These are phyloP conservation scores for Morelia viridis DNA, from an alignment of 2,797 vertebrate species.

Conservation along the genomic window DNA sequence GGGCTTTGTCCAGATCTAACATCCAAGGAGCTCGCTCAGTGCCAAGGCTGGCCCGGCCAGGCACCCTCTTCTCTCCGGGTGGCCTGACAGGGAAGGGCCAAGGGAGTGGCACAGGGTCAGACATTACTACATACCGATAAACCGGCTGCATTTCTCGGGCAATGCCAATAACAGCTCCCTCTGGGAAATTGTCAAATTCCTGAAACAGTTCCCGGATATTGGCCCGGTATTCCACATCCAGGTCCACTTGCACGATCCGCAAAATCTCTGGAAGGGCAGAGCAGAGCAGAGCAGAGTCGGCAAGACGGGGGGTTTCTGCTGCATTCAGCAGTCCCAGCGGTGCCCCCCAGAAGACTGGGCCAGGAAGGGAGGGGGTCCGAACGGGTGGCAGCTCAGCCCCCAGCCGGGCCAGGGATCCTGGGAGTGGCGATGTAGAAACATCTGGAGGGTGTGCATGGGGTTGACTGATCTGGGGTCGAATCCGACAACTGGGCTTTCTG, in stretches of 20 bases:
- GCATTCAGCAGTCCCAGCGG: not conserved
- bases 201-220: conserved; percentile 93
- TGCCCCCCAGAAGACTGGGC: not conserved
- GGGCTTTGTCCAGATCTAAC: not conserved
- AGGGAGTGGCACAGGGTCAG: too few relatives aligned
- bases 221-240: conserved; percentile 90
- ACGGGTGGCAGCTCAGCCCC: too few relatives aligned
- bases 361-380: too few relatives aligned
- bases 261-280: conserved; percentile 79
- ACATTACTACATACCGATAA: conserved; percentile 84
- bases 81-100: not conserved
- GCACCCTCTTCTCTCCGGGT: not conserved
- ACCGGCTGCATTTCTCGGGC: conserved; percentile 95
- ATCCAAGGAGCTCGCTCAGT: not conserved
- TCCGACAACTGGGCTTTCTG: not conserved
- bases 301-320: not conserved
- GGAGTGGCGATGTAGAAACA: not conserved
- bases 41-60: not conserved
- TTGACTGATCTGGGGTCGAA: too few relatives aligned
- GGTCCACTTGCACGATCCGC: conserved; percentile 88
- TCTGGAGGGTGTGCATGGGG: too few relatives aligned
- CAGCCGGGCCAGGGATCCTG: not conserved
- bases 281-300: not conserved
- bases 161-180: conserved; percentile 89
- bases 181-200: conserved; percentile 87